A percentile compares a stretch with the other conserved stretches of the same genome.
Evolutionary conservation across 2,888 invertebrate genomes (phyloP).

Genomic region (Maniola hyperantus): DNA sequence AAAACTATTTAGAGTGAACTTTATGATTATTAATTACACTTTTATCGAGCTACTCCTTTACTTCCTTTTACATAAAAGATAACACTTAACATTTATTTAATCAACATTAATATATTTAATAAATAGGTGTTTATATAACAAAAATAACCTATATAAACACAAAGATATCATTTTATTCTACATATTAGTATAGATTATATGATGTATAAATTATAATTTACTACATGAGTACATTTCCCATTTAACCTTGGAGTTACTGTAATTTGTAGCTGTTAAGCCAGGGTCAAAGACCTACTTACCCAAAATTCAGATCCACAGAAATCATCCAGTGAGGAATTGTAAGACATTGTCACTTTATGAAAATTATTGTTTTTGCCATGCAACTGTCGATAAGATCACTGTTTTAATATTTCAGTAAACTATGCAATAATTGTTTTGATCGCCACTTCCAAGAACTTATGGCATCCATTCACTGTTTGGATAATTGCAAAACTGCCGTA

Average conservation of each 20-base stretch:
- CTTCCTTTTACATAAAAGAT: too few relatives aligned
- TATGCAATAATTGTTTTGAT: constrained; percentile 26
- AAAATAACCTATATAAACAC: neutral
- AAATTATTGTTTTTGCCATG: constrained; percentile 37
- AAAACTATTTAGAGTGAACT: too few relatives aligned
- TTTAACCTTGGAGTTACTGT: constrained; percentile 27
- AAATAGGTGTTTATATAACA: constrained; percentile 4
- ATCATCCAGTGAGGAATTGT: constrained; percentile 85
- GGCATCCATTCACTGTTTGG: constrained; percentile 38
- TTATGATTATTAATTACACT: too few relatives aligned
- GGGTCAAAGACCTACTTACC: constrained; percentile 83
- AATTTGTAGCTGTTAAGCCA: constrained; percentile 30
- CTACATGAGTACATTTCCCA: constrained; percentile 14
- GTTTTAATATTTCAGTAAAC: constrained; percentile 18
- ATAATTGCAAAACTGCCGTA: constrained; percentile 32
- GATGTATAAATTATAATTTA: neutral
- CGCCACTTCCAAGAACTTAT: constrained; percentile 25
- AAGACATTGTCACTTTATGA: constrained; percentile 73
- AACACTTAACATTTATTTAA: too few relatives aligned
- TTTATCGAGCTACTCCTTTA: too few relatives aligned
- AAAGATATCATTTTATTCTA: neutral
- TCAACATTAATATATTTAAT: too few relatives aligned
- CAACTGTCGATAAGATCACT: constrained; percentile 30
- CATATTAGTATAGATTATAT: too few relatives aligned
- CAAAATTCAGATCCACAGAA: constrained; percentile 92